Evolutionary conservation across 92 coral and sea anemone species (phyloP).

Genomic region (Phenganax marumi): DNA sequence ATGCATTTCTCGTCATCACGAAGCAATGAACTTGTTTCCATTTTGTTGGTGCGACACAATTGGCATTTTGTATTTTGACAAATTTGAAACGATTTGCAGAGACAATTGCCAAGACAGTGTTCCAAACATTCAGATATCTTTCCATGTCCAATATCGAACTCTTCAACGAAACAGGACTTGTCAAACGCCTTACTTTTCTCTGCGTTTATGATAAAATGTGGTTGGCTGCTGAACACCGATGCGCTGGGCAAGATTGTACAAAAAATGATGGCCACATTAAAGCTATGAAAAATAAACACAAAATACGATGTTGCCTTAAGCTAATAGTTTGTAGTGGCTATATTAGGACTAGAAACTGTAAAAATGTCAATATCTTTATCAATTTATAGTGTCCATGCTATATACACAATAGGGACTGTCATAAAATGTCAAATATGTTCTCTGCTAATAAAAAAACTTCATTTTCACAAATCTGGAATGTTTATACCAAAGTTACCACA

Average conservation of each 20-base stretch:
- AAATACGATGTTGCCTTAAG: background rate
- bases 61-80: background rate
- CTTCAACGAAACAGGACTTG: background rate
- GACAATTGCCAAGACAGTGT: background rate
- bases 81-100: conserved; percentile 12
- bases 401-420: too few species aligned
- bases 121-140: conserved; percentile 5
- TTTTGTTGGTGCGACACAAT: background rate
- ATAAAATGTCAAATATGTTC: too few species aligned
- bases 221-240: background rate
- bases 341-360: too few species aligned
- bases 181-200: background rate
- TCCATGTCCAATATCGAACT: background rate
- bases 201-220: conserved; percentile 11
- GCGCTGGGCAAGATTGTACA: background rate
- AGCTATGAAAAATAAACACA: too few species aligned
- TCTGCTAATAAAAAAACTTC: too few species aligned
- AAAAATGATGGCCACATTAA: background rate
- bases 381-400: too few species aligned
- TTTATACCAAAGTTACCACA: too few species aligned
- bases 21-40: background rate
- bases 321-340: too few species aligned
- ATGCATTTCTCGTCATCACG: background rate
- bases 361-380: too few species aligned
- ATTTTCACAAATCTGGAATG: too few species aligned